Evolutionary conservation across 2,888 invertebrate genomes (phyloP).

Genomic region (Lasioglossum oenotherae): DNA sequence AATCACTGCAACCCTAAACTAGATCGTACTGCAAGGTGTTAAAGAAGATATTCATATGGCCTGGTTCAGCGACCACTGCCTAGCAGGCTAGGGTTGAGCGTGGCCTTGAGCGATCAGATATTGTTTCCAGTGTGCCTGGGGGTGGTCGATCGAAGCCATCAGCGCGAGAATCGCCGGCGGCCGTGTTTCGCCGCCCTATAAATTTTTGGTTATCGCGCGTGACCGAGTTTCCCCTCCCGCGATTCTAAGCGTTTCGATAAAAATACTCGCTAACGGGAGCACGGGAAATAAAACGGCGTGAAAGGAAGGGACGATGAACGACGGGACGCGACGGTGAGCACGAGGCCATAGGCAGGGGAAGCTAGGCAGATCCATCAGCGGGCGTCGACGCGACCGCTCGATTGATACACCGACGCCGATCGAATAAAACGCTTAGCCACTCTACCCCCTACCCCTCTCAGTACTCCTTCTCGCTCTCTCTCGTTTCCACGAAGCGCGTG

Average conservation of each 20-base stretch:
- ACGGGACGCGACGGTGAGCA: not conserved
- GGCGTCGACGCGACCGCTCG: constrained; percentile 13
- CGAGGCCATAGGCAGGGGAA: not conserved
- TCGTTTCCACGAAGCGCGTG: constrained; percentile 7
- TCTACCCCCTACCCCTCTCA: not conserved
- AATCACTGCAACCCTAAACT: not conserved
- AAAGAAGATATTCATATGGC: not conserved
- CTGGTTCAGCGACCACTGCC: not conserved
- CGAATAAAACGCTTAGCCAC: constrained; percentile 4
- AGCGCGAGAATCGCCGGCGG: not conserved
- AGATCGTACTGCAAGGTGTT: not conserved
- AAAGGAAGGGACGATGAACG: not conserved
- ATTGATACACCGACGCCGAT: constrained; percentile 24
- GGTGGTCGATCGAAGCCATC: constrained; percentile 12
- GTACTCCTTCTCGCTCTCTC: not conserved
- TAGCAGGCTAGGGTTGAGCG: not conserved
- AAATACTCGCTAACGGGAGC: constrained; percentile 10
- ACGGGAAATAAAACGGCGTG: not conserved
- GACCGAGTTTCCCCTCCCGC: constrained; percentile 18
- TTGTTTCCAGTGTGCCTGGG: not conserved
- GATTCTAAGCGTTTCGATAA: constrained; percentile 16
- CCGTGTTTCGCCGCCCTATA: constrained; percentile 16
- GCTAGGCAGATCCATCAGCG: constrained; percentile 21
- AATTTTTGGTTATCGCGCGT: constrained; percentile 44
- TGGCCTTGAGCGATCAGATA: constrained; percentile 15